A percentile compares a stretch with the other conserved stretches of the same genome.
Evolutionary conservation across 2,113 vertebrate genomes (phyloP).

Genomic region (Apodemus sylvaticus): DNA sequence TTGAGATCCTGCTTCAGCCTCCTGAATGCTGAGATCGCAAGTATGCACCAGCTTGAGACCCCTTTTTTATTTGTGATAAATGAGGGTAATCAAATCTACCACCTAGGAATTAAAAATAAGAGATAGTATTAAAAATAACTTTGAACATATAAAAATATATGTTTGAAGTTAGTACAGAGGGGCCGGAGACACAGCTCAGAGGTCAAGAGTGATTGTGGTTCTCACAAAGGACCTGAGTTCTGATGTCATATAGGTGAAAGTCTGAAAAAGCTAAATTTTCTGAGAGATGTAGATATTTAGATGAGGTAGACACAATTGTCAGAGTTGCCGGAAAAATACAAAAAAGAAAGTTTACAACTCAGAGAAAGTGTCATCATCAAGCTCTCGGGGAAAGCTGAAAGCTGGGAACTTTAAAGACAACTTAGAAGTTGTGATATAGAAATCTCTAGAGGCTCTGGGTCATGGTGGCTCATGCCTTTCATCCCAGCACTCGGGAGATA

Average conservation of each 20-base stretch:
- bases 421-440: neutral
- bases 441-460: too few relatives aligned
- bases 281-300: constrained; percentile 95
- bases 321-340: neutral
- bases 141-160: too few relatives aligned
- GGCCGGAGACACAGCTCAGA: too few relatives aligned
- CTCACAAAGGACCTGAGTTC: neutral
- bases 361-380: neutral
- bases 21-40: neutral
- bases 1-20: neutral
- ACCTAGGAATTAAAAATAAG: neutral
- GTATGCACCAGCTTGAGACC: neutral
- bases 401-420: neutral
- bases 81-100: neutral
- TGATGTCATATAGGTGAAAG: constrained; percentile 92
- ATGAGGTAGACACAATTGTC: neutral
- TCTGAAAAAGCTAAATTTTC: constrained; percentile 96
- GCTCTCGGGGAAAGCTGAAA: neutral
- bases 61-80: neutral
- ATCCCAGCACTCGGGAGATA: too few relatives aligned
- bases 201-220: neutral
- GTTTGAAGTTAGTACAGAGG: neutral
- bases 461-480: too few relatives aligned
- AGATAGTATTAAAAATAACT: neutral
- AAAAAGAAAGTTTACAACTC: neutral